These are phyloP conservation scores for Caenorhabditis sp. DNA, from an alignment of 2,888 invertebrate species.

Conservation along the genomic window DNA sequence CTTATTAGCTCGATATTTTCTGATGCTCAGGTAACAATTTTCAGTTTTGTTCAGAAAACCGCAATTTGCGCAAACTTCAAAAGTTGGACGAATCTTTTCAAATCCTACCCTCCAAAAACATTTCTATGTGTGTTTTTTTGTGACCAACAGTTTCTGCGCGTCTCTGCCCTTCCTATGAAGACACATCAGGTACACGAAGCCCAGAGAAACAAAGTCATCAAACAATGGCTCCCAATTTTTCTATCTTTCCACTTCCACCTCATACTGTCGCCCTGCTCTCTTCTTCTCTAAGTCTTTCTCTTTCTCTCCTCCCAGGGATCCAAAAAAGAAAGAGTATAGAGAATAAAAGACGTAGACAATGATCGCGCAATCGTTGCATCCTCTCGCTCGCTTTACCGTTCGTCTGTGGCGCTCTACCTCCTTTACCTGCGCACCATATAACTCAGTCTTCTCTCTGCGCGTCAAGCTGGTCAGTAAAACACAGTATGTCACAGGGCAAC, in stretches of 20 bases:
- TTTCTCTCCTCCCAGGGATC: no score
- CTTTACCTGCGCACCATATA: no score
- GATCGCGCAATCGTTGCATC: conserved; percentile 21
- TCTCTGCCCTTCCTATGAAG: no score
- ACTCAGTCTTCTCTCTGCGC: not conserved
- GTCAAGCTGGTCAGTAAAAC: conserved; percentile 9
- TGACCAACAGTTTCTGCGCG: not conserved
- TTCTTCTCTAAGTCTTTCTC: no score
- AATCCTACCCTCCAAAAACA: not conserved
- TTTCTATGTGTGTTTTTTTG: not conserved
- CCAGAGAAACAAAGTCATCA: conserved; percentile 32
- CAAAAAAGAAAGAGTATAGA: not conserved
- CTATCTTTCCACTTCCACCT: no score
- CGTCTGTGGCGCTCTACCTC: not conserved
- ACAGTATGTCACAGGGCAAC: conserved; percentile 6
- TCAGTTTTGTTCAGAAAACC: not conserved
- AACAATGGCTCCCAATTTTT: no score
- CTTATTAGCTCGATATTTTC: no score
- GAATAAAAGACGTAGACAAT: not conserved
- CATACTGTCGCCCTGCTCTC: no score
- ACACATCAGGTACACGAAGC: conserved; percentile 45
- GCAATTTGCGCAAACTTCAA: no score
- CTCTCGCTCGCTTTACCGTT: conserved; percentile 3
- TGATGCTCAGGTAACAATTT: no score
- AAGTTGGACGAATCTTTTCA: not conserved